A percentile compares a stretch with the other conserved stretches of the same genome.
Conservation (phyloP, 2,888 invertebrate genomes). For the Leptinotarsa haldemani region DNA sequence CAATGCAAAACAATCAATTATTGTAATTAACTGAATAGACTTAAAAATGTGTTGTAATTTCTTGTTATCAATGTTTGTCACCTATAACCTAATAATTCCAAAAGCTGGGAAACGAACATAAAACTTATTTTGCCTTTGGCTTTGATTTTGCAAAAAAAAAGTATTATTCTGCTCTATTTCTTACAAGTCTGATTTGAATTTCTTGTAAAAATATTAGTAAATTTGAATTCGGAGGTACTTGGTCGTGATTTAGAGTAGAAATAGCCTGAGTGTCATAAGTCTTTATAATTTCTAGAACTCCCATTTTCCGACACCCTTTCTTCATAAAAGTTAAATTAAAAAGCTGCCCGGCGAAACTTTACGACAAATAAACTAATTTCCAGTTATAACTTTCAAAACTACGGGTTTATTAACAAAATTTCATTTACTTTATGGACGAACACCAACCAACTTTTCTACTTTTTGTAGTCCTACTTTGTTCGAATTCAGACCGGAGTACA, state of each 20-base stretch:
- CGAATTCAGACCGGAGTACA: not conserved
- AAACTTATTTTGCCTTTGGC: no score
- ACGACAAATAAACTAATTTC: conserved; percentile 34
- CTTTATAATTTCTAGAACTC: not conserved
- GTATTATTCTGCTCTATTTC: no score
- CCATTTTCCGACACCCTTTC: not conserved
- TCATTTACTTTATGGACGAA: conserved; percentile 8
- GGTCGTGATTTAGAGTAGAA: not conserved
- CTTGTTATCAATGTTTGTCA: no score
- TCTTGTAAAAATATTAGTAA: no score
- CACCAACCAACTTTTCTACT: not conserved
- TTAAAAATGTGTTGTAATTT: no score
- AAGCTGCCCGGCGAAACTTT: conserved; percentile 27
- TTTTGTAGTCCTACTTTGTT: conserved; percentile 7
- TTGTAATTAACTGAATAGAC: no score
- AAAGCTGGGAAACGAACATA: no score
- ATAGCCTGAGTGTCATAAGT: not conserved
- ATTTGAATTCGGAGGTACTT: not conserved
- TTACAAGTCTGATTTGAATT: no score
- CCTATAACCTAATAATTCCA: no score
- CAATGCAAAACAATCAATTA: no score
- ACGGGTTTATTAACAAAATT: conserved; percentile 15
- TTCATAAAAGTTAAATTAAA: conserved; percentile 39
- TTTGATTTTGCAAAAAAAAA: no score
- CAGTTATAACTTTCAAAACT: conserved; percentile 21